Evolutionary conservation across 2,797 vertebrate species (phyloP).

Genomic region (Arctocebus calabarensis): DNA sequence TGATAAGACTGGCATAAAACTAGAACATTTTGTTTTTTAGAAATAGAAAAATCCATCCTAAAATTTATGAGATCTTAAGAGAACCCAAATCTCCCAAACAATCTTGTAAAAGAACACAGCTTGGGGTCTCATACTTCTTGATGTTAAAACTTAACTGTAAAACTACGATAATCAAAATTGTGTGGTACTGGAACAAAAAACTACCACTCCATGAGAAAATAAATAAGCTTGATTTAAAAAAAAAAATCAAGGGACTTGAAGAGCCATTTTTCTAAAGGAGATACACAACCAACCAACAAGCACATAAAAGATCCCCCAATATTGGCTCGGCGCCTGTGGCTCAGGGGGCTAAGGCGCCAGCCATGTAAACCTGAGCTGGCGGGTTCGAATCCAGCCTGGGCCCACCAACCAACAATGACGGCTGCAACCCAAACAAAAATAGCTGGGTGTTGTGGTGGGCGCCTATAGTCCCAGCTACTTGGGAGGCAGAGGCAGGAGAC

Average conservation of each 20-base stretch:
- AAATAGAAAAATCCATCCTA: constrained; percentile 20
- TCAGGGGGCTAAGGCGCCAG: too few relatives aligned
- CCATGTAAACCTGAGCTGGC: too few relatives aligned
- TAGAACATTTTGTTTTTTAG: constrained; percentile 1
- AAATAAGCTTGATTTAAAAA: neutral
- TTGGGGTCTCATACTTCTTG: neutral
- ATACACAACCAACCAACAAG: neutral
- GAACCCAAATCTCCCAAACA: neutral
- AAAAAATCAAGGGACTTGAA: neutral
- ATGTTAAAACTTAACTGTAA: constrained; percentile 12
- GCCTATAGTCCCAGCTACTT: too few relatives aligned
- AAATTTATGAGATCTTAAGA: constrained; percentile 20
- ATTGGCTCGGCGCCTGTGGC: too few relatives aligned
- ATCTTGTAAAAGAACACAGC: constrained; percentile 10
- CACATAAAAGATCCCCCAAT: neutral
- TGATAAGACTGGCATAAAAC: constrained; percentile 18
- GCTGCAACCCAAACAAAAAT: too few relatives aligned
- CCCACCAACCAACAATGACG: too few relatives aligned
- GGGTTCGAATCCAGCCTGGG: too few relatives aligned
- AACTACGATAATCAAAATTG: neutral
- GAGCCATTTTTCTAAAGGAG: constrained; percentile 34
- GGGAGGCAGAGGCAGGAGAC: too few relatives aligned
- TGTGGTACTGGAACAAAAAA: neutral
- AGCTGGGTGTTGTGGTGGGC: too few relatives aligned
- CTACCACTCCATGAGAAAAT: neutral